Percentiles rank a stretch among this genome's conserved stretches.
Conservation (phyloP, 1,140 invertebrate genomes). For the Aphelinus certus region DNA sequence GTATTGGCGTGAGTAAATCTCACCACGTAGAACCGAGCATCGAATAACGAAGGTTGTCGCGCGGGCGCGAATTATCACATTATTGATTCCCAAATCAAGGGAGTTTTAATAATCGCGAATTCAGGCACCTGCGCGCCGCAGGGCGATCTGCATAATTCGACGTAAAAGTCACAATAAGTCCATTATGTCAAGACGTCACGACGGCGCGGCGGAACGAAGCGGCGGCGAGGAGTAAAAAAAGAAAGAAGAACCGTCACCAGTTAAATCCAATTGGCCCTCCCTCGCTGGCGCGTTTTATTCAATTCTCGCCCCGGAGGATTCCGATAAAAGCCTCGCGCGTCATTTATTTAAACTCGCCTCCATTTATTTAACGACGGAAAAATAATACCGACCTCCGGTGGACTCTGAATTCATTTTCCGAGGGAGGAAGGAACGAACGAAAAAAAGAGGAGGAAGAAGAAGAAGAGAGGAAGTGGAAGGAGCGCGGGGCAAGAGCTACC, state of each 20-base stretch:
- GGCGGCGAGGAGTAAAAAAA: not conserved
- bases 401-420: constrained; percentile 37
- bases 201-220: not conserved
- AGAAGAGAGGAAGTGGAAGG: not conserved
- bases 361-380: constrained; percentile 41
- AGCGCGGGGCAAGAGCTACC: not conserved
- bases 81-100: constrained; percentile 39
- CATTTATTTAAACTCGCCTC: constrained; percentile 41
- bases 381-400: constrained; percentile 31
- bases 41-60: not conserved
- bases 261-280: constrained; percentile 35
- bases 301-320: constrained; percentile 33
- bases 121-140: constrained; percentile 16
- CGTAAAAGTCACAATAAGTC: constrained; percentile 39
- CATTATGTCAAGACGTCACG: constrained; percentile 33
- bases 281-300: constrained; percentile 21
- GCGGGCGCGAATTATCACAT: constrained; percentile 29
- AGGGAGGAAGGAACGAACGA: no score
- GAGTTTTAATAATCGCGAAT: constrained; percentile 10
- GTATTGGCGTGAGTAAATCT: no score
- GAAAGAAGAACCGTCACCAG: constrained; percentile 12
- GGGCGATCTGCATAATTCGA: constrained; percentile 37
- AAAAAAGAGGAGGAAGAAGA: not conserved
- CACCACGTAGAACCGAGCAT: no score
- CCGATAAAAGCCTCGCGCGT: constrained; percentile 38